phyloP scores from a whole-genome alignment of 2,113 vertebrate species.

The Dendrocopos noguchii region DNA sequence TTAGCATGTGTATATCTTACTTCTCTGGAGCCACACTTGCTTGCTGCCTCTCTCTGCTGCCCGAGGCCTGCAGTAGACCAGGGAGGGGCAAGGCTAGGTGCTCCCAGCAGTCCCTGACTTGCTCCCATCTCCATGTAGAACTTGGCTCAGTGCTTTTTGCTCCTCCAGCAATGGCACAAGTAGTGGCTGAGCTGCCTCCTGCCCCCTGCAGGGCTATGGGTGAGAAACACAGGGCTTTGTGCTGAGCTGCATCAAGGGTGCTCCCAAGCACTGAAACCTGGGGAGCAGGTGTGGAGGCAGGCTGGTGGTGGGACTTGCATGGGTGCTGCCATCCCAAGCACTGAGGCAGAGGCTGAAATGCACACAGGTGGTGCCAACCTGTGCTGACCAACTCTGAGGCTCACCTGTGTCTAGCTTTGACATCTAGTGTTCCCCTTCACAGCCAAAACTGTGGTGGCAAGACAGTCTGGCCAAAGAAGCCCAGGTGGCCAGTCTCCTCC shows the following conservation, averaged over 20 bases:
- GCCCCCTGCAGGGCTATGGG: not conserved
- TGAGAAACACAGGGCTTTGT: not conserved
- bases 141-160: not conserved
- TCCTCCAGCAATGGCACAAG: not conserved
- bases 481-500: not conserved
- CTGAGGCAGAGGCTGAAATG: not conserved
- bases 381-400: not conserved
- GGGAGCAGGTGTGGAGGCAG: not conserved
- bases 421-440: not conserved
- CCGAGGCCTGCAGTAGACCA: not conserved
- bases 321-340: not conserved
- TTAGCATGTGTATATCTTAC: fast-evolving
- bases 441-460: not conserved
- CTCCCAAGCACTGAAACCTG: not conserved
- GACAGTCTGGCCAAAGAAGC: not conserved
- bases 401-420: not conserved
- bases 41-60: not conserved
- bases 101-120: fast-evolving
- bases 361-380: not conserved
- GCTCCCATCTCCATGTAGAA: not conserved
- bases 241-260: not conserved
- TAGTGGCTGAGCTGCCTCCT: not conserved
- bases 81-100: not conserved
- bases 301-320: not conserved
- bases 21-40: not conserved